A percentile compares a stretch with the other conserved stretches of the same genome.
These are phyloP conservation scores for Phycodurus eques DNA, from an alignment of 2,113 vertebrate genomes.

Conservation along the genomic window DNA sequence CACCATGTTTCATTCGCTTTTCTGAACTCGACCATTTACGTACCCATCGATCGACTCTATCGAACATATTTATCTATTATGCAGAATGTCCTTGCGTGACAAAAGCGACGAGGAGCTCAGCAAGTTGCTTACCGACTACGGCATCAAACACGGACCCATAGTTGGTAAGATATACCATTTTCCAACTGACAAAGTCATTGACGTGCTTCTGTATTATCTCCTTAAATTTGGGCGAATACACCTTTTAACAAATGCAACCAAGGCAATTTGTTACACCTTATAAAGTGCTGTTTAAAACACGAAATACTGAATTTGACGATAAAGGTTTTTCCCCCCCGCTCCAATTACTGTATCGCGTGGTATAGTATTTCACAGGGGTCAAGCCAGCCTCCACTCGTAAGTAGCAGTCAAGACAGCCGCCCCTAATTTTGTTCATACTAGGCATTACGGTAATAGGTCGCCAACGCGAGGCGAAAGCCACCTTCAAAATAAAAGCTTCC, in stretches of 20 bases:
- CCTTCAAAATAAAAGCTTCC: no score
- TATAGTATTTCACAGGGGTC: no score
- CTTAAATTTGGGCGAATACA: neutral
- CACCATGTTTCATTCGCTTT: neutral
- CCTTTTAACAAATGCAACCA: neutral
- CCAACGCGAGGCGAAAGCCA: no score
- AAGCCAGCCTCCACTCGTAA: no score
- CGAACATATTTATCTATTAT: neutral
- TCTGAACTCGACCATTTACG: neutral
- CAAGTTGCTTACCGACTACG: conserved; percentile 51
- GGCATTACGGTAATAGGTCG: no score
- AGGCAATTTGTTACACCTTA: neutral
- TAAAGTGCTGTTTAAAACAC: neutral
- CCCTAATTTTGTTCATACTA: no score
- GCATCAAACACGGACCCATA: conserved; percentile 71
- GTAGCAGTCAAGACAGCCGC: no score
- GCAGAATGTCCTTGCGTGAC: conserved; percentile 58
- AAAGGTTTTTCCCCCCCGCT: no score
- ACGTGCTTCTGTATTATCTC: neutral
- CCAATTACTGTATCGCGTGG: neutral
- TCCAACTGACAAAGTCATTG: no score
- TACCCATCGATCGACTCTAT: neutral
- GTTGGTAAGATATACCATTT: conserved; percentile 52
- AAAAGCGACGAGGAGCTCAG: conserved; percentile 62
- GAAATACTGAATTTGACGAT: neutral